These are phyloP conservation scores for Pyxicephalus adspersus DNA, from an alignment of 2,113 vertebrate genomes.

Conservation along the genomic window DNA sequence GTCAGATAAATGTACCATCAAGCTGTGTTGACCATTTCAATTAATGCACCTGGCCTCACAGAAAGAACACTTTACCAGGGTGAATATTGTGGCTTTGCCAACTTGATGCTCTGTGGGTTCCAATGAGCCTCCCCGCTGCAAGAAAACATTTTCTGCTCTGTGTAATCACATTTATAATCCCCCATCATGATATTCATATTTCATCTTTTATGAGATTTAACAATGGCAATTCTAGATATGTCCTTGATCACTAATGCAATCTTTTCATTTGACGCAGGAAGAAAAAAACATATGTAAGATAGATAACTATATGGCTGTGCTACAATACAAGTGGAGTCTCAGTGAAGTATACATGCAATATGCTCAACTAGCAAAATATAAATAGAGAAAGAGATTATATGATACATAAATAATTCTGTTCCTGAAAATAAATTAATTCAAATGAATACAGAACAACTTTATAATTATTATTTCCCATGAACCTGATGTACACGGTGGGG, in stretches of 20 bases:
- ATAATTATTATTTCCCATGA: too few relatives aligned
- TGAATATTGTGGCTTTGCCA: slow-evolving; percentile 30
- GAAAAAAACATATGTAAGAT: not conserved
- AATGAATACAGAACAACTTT: too few relatives aligned
- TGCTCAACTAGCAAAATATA: not conserved
- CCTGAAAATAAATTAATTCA: too few relatives aligned
- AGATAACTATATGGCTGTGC: not conserved
- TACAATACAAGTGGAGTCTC: not conserved
- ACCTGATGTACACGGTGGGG: too few relatives aligned
- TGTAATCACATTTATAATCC: slow-evolving; percentile 1
- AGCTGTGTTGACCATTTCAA: slow-evolving; percentile 28
- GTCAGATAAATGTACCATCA: slow-evolving; percentile 22
- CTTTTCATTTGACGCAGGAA: not conserved
- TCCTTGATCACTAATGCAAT: slow-evolving; percentile 11
- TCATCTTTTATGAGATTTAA: not conserved
- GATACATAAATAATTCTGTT: not conserved
- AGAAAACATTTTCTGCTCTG: not conserved
- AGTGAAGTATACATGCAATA: not conserved
- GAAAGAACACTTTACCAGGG: slow-evolving; percentile 1
- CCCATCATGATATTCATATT: slow-evolving; percentile 6
- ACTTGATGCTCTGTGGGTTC: slow-evolving; percentile 12
- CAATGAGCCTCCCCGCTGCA: not conserved
- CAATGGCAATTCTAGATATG: not conserved
- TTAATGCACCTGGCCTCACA: slow-evolving; percentile 36
- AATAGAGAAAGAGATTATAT: not conserved